A percentile compares a stretch with the other conserved stretches of the same genome.
phyloP scores from a whole-genome alignment of 2,888 invertebrate species.

The Pardosa pseudoannulata region DNA sequence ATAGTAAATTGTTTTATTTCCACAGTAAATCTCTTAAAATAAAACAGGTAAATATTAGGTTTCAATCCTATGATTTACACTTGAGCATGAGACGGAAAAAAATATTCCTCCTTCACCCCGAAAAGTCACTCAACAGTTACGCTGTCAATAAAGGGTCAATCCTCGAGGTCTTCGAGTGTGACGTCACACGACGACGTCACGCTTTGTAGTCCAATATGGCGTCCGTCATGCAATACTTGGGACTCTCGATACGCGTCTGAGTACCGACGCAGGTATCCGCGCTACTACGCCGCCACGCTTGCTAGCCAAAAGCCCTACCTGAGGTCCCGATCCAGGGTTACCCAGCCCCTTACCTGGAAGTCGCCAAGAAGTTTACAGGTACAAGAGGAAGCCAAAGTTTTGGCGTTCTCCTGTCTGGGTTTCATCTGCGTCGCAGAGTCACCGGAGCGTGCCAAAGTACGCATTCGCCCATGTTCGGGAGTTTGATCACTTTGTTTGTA shows the following conservation, averaged over 20 bases:
- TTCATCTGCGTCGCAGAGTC: slow-evolving; percentile 32
- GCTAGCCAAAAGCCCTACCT: slow-evolving; percentile 57
- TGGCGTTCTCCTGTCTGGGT: slow-evolving; percentile 21
- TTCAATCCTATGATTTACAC: background rate
- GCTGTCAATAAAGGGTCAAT: slow-evolving; percentile 64
- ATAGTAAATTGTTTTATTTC: no score
- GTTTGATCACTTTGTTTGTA: slow-evolving; percentile 1
- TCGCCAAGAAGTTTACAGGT: slow-evolving; percentile 34
- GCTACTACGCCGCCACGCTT: slow-evolving; percentile 50
- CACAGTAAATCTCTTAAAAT: no score
- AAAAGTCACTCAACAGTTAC: slow-evolving; percentile 49
- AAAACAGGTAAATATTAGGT: background rate
- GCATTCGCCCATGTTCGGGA: slow-evolving; percentile 10
- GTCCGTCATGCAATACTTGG: slow-evolving; percentile 57
- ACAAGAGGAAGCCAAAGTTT: slow-evolving; percentile 36
- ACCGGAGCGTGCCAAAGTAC: slow-evolving; percentile 31
- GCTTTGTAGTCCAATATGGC: slow-evolving; percentile 62
- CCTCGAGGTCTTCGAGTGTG: slow-evolving; percentile 59
- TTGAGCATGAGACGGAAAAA: background rate
- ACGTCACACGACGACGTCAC: slow-evolving; percentile 66
- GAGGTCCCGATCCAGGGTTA: slow-evolving; percentile 53
- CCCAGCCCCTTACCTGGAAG: slow-evolving; percentile 27
- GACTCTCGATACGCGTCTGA: slow-evolving; percentile 61
- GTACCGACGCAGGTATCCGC: slow-evolving; percentile 50
- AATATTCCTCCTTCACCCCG: background rate